Evolutionary conservation across 2,888 invertebrate genomes (phyloP), one percentile per base, ranked within the genome.

Genomic region (Agrilus mali): DNA sequence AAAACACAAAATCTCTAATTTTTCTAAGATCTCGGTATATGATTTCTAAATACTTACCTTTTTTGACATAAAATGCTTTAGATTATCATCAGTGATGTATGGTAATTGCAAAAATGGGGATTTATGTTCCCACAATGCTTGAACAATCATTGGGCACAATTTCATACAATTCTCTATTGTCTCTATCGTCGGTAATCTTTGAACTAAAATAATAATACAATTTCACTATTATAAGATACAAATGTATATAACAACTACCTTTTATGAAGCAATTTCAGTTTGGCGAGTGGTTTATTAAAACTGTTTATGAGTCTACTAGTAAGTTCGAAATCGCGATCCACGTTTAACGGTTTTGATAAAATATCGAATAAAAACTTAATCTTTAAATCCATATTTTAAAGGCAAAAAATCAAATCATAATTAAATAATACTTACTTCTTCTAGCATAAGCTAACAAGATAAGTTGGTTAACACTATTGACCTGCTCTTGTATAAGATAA

Each of bases 131-230:
- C 96, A 96, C 45, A 96, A 71, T 0, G 82, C 97, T 73, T 99
- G 98, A 3, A 97, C 90, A 45, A 96, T 79, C 90, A 97, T 94
- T 32, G 96, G 95, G 44, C 88, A 87, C 43, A 96, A 69, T 64
- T 93, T 95, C 94, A 98, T 96, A 58, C 90, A 88, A 67, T 94
- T 93, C 68, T 98, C 97, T 54, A 97, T 85, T 3, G 96, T 95
- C 62, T 94, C 93, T 54, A 98, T 82, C 33, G 80, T 81, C 10
- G 93, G 90, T 49, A 90, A 67, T 49, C 82, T 78, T 7, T 84
- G 80, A 61, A 90, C 88, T 83, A 63, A 44, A 69, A 67, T 53
- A 52, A 45, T 27, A 5, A 27, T 10, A 27, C 10, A 27, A 10
- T 10, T 2, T 4, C 8, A 27, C 2, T 10, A 27, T n/a, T n/a